Base-by-base conservation (phyloP, 2,113 vertebrate genomes). In the Podarcis cretensis region DNA sequence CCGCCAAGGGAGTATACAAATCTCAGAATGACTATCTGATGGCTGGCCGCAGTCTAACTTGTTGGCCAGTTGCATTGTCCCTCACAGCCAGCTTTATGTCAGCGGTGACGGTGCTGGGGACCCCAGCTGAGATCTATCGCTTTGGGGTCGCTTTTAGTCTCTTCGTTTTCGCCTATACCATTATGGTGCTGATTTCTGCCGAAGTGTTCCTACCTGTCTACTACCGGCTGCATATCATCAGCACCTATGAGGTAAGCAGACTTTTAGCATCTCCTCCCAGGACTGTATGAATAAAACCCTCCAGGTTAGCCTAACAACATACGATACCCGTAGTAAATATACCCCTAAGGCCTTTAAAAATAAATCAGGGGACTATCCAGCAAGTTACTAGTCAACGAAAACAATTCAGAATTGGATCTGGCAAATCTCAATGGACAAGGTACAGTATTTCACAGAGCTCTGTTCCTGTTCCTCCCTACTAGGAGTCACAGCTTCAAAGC, bases 81-180 rank as follows among this genome's bases (percentile, higher is more conserved):
- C 97, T 99, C 92, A 97, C 98, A 0, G 98, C 98, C 95, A 99
- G 98, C 96, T 99, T 99, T 94, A 99, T 99, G 98, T 99, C 99
- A 3, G 98, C 98, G 0, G 97, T 99, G 95, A 98, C 98, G 0
- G 97, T 99, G 88, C 97, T 99, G 92, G 98, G 98, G 83, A 98
- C 97, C n/a, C 99, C 99, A 0, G 96, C 98, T 0, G 99, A 99
- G 95, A 96, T 99, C 43, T 99, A 99, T 89, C 96, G 94, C 78
- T 98, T 97, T 0, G 99, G 99, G 79, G 96, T 97, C 76, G 89
- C 94, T 30, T 98, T 97, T 91, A 93, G 93, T 81, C 86, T 97
- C 92, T 98, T 97, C 3, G 94, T 93, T 84, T n/a, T 99, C 85
- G 92, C 98, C 65, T 99, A 98, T 0, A 1, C 88, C 2, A 5